phyloP scores from a whole-genome alignment of 2,113 vertebrate species.

The zebrafish (Danio rerio) region GRCz12tu NC_133188.1:11924001-11924500 shows the following conservation, averaged over 20 bases:
- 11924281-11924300: conserved; percentile 1
- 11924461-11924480: too few species aligned
- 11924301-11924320: neutral
- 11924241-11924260: neutral
- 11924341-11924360: neutral
- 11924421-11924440: too few species aligned
- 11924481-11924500: too few species aligned
- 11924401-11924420: too few species aligned
- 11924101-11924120: neutral
- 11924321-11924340: neutral
- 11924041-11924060: conserved; percentile 8
- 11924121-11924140: neutral
- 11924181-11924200: neutral
- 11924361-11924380: too few species aligned
- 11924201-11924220: neutral
- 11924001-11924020: neutral
- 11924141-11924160: neutral
- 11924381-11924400: too few species aligned
- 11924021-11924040: neutral
- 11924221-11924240: neutral
- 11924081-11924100: neutral
- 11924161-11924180: neutral
- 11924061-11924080: neutral
- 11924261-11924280: neutral
- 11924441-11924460: too few species aligned